Evolutionary conservation across 2,797 vertebrate species (phyloP).

Genomic region (Xenops minutus): DNA sequence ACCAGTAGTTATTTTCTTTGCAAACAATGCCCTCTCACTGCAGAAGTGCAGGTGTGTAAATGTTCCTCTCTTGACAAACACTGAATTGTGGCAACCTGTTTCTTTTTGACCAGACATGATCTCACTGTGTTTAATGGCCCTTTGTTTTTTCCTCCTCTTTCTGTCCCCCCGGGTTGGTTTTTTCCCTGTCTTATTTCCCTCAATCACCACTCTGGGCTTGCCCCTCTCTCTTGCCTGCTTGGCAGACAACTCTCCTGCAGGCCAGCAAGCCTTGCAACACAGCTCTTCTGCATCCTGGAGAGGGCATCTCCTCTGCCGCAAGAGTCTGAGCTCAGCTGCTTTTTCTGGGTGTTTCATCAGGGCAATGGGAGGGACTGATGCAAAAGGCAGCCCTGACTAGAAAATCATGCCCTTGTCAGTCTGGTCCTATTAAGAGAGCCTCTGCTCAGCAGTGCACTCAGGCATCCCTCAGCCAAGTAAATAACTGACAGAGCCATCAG

Average conservation of each 20-base stretch:
- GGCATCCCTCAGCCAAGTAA: neutral
- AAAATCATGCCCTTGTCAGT: neutral
- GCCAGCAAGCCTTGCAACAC: neutral
- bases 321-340: neutral
- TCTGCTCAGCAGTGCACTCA: neutral
- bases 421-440: neutral
- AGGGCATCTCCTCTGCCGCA: neutral
- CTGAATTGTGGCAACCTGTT: neutral
- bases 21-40: accelerated
- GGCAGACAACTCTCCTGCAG: accelerated
- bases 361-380: neutral
- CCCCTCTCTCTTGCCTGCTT: neutral
- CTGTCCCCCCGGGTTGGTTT: neutral
- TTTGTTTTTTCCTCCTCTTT: neutral
- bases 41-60: neutral
- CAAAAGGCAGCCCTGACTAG: neutral
- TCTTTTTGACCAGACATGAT: neutral
- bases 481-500: neutral
- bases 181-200: neutral
- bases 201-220: neutral
- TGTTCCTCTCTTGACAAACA: neutral
- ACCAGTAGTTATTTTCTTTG: neutral
- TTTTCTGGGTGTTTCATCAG: neutral
- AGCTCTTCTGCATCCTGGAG: neutral
- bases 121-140: neutral